A percentile compares a stretch with the other conserved stretches of the same genome.
Evolutionary conservation across 2,113 vertebrate species (phyloP).

Genomic region (Gadus macrocephalus): DNA sequence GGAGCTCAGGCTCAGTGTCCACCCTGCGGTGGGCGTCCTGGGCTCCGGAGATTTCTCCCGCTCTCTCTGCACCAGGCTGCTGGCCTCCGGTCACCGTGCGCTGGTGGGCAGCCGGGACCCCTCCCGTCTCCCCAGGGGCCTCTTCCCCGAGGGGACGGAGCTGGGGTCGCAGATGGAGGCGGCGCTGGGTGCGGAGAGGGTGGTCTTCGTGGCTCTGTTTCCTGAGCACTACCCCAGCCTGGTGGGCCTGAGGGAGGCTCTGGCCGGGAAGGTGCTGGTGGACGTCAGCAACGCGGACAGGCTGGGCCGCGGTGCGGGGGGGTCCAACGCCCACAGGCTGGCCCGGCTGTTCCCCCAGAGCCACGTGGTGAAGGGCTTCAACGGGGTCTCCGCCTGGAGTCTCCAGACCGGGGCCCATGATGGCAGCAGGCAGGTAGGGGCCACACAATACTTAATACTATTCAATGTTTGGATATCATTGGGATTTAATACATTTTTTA

Average conservation of each 20-base stretch:
- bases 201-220: constrained; percentile 82
- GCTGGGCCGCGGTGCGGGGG: constrained; percentile 41
- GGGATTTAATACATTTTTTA: too few relatives aligned
- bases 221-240: constrained; percentile 83
- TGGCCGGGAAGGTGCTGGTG: constrained; percentile 81
- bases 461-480: too few relatives aligned
- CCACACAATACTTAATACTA: constrained; percentile 18
- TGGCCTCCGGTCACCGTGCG: constrained; percentile 74
- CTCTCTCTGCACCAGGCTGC: constrained; percentile 76
- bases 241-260: constrained; percentile 63
- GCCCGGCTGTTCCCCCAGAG: constrained; percentile 82
- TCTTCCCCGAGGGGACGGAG: constrained; percentile 75
- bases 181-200: constrained; percentile 57
- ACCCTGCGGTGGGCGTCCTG: constrained; percentile 73
- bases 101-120: constrained; percentile 85
- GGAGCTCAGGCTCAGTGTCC: neutral
- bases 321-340: constrained; percentile 82
- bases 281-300: constrained; percentile 81
- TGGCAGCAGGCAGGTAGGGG: constrained; percentile 85
- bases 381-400: constrained; percentile 84
- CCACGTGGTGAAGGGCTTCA: constrained; percentile 85
- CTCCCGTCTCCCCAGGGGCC: constrained; percentile 56
- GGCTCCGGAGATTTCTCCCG: constrained; percentile 86
- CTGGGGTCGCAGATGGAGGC: constrained; percentile 77
- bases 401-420: constrained; percentile 80